phyloP scores from a whole-genome alignment of 2,888 invertebrate species.

The Enchytraeus crypticus region DNA sequence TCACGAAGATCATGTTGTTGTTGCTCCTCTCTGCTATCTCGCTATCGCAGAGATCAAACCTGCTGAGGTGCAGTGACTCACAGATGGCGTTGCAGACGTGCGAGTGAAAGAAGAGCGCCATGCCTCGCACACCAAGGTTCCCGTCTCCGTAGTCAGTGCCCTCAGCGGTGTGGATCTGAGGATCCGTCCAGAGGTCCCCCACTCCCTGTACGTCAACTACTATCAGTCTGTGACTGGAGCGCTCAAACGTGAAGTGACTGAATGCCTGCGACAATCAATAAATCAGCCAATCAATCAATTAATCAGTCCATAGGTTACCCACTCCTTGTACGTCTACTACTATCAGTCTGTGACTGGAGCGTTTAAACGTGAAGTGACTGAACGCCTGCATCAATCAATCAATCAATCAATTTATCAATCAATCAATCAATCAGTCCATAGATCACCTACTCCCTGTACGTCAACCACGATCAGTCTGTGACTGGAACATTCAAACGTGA shows the following conservation, averaged over 20 bases:
- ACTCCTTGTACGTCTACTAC: conserved; percentile 57
- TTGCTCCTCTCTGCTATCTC: conserved; percentile 35
- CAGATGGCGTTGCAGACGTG: conserved; percentile 56
- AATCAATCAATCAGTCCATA: conserved; percentile 57
- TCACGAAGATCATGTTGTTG: not conserved
- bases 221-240: conserved; percentile 55
- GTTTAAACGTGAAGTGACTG: too few relatives aligned
- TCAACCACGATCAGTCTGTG: conserved; percentile 56
- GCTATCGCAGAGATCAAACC: conserved; percentile 52
- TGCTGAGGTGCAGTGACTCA: conserved; percentile 50
- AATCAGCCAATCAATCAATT: too few relatives aligned
- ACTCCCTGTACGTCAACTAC: conserved; percentile 57
- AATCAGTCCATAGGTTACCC: too few relatives aligned
- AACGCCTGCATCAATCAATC: too few relatives aligned
- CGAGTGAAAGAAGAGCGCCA: conserved; percentile 57
- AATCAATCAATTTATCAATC: too few relatives aligned
- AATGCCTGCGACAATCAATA: conserved; percentile 56
- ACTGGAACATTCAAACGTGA: conserved; percentile 56
- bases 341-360: conserved; percentile 54
- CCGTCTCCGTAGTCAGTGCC: conserved; percentile 54
- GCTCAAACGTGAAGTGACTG: conserved; percentile 57
- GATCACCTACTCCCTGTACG: conserved; percentile 56
- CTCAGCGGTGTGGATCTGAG: conserved; percentile 53
- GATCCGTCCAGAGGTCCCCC: conserved; percentile 57
- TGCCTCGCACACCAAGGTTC: conserved; percentile 54